Evolutionary conservation across 2,888 invertebrate genomes (phyloP).

Genomic region (Glaucopsyche alexis): DNA sequence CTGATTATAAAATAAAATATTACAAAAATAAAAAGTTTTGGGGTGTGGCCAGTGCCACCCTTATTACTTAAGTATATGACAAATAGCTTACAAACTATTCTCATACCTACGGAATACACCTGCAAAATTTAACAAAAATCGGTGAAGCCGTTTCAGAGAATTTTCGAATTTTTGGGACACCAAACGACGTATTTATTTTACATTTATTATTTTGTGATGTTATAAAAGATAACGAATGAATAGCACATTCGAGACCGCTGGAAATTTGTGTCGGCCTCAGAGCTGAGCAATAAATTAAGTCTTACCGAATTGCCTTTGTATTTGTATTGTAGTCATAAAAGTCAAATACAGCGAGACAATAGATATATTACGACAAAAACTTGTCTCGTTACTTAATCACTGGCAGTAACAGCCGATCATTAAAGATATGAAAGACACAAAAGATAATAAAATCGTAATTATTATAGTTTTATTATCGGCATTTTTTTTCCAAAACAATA

Average conservation of each 20-base stretch:
- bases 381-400: slow-evolving; percentile 1
- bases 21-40: no score
- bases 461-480: background rate
- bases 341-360: slow-evolving; percentile 12
- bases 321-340: slow-evolving; percentile 21
- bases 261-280: background rate
- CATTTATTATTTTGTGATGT: background rate
- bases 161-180: no score
- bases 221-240: slow-evolving; percentile 2
- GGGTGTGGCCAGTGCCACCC: no score
- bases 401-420: background rate
- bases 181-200: no score
- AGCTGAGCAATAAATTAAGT: slow-evolving; percentile 6
- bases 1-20: no score
- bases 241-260: background rate
- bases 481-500: background rate
- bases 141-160: no score
- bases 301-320: slow-evolving; percentile 12
- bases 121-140: no score
- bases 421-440: background rate
- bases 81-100: no score
- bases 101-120: no score
- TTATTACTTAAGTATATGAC: no score
- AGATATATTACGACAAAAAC: slow-evolving; percentile 16
- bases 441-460: background rate